Evolutionary conservation across 2,113 vertebrate species (phyloP), one percentile per base, ranked within the genome.

Genomic region (Oostethus manadensis): DNA sequence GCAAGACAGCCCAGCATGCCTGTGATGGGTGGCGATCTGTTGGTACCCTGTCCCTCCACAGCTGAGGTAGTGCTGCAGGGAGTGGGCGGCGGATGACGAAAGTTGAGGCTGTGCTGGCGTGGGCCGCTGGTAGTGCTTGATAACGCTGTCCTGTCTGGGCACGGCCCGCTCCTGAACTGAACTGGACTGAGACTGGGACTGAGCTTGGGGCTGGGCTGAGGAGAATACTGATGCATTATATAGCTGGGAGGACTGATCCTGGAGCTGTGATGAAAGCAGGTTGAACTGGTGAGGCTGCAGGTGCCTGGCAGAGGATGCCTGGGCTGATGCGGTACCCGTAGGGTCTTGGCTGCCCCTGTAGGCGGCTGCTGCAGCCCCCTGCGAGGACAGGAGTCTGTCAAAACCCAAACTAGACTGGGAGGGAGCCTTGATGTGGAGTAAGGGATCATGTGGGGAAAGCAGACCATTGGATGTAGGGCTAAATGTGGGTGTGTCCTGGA

Each of bases 71-170:
- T 97, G 94, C 89, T 98, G 94, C 3, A 97, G 90, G 57, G 93
- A 89, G 62, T 94, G 94, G 14, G 94, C 87, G 1, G 92, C 88
- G 48, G 91, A 89, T 16, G 91, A 88, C 0, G 92, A 89, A 0
- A 92, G 85, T 1, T 92, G 91, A 0, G 93, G 80, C 71, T 94
- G 94, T 1, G 92, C 83, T 1, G 92, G 90, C 1, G 89, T 90
- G 0, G 95, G 93, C 3, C 95, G 88, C 78, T 98, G 95, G 89
- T 97, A 98, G 90, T 98, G 94, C 82, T 98, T 98, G 60, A 98
- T 98, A 45, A 98, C 95, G 0, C 93, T 97, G 88, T 98, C 95
- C 79, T 97, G 94, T 0, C 90, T 75, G 9, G 95, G 92, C 1
- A 95, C 86, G 8, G 95, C 92, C 22, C 94, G 83, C 17, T 95